phyloP scores from a whole-genome alignment of 1,140 invertebrate species.

The Elymnias hypermnestra region DNA sequence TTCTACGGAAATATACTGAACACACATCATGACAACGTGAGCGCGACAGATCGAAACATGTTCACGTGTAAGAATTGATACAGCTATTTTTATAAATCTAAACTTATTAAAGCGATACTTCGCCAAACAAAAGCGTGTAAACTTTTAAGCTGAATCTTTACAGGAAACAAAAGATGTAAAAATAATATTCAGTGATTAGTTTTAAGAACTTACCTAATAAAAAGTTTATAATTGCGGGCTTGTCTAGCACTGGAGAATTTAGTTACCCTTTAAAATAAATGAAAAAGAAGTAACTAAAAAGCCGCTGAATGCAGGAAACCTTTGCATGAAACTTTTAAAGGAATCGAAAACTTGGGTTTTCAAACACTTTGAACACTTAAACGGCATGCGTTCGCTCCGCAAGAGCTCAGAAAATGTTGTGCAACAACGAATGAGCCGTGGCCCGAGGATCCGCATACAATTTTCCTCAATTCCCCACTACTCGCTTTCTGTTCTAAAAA shows the following conservation, averaged over 20 bases:
- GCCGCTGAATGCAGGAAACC: slow-evolving; percentile 11
- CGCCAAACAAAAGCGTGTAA: not conserved
- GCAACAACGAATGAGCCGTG: slow-evolving; percentile 40
- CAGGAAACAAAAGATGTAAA: not conserved
- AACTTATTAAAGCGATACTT: too few species aligned
- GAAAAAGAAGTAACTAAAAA: slow-evolving; percentile 38
- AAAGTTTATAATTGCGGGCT: slow-evolving; percentile 25
- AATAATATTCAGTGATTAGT: not conserved
- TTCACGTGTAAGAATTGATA: slow-evolving; percentile 11
- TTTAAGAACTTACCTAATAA: slow-evolving; percentile 31
- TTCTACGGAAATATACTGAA: not conserved
- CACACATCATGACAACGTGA: slow-evolving; percentile 18
- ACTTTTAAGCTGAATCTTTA: not conserved
- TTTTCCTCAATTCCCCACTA: slow-evolving; percentile 63
- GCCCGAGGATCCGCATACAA: slow-evolving; percentile 28
- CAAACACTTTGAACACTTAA: slow-evolving; percentile 9
- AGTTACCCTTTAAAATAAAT: slow-evolving; percentile 43
- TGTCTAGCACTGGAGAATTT: slow-evolving; percentile 17
- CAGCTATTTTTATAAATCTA: too few species aligned
- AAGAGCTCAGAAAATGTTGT: slow-evolving; percentile 57
- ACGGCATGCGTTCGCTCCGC: slow-evolving; percentile 26
- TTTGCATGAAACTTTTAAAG: not conserved
- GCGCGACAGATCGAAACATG: slow-evolving; percentile 25
- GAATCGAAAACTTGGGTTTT: slow-evolving; percentile 6
- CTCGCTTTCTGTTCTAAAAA: slow-evolving; percentile 59